These are phyloP conservation scores for Actinia equina DNA, from an alignment of 64 coral and sea anemone species.

Conservation along the genomic window DNA sequence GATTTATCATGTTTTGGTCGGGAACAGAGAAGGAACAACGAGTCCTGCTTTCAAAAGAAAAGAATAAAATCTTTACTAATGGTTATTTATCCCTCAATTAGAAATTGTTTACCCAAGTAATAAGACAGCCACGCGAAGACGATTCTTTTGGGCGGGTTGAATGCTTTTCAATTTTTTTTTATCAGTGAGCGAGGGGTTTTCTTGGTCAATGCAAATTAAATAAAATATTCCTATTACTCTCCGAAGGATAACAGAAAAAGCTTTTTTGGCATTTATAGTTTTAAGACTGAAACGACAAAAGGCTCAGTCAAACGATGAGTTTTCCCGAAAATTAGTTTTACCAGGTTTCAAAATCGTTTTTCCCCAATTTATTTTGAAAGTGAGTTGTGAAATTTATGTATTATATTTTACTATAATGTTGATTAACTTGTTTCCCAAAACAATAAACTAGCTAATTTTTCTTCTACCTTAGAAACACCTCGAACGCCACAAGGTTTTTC, in stretches of 20 bases:
- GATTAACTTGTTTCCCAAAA: not conserved
- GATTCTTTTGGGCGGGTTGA: not conserved
- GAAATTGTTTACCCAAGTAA: not conserved
- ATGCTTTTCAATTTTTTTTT: not conserved
- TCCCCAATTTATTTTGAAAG: too few species aligned
- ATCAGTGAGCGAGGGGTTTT: not conserved
- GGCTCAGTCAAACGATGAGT: too few species aligned
- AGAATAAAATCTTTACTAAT: not conserved
- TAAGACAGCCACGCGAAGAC: not conserved
- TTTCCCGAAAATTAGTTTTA: too few species aligned
- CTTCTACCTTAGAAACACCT: not conserved
- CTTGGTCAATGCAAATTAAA: not conserved
- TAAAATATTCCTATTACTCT: not conserved
- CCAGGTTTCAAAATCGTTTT: too few species aligned
- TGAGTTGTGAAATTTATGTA: too few species aligned
- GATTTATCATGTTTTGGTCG: not conserved
- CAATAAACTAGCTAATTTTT: not conserved
- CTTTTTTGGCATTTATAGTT: too few species aligned
- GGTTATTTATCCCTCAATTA: not conserved
- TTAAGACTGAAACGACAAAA: too few species aligned
- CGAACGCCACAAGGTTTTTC: not conserved
- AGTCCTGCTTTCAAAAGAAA: not conserved
- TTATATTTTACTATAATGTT: not conserved
- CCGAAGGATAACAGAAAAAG: not conserved
- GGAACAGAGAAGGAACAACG: not conserved